phyloP scores from a whole-genome alignment of 2,888 invertebrate species.

The Heliconius sara region DNA sequence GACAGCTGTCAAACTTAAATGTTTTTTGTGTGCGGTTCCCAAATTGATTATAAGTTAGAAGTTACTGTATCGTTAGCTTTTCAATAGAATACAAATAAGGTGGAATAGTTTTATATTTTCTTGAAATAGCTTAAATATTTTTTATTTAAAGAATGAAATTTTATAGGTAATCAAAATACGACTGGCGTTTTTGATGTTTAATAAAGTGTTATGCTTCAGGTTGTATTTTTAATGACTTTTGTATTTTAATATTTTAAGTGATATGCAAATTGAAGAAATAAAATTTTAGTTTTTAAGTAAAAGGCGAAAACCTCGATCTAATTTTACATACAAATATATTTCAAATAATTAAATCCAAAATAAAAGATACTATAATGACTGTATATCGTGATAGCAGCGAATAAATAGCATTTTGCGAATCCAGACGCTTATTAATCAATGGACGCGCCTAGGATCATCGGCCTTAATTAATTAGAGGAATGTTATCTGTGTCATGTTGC shows the following conservation, averaged over 20 bases:
- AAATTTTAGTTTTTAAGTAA: too few species aligned
- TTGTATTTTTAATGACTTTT: neutral
- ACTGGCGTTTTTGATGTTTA: too few species aligned
- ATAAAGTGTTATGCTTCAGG: neutral
- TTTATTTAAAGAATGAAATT: too few species aligned
- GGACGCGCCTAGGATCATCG: constrained; percentile 36
- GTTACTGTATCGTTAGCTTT: constrained; percentile 32
- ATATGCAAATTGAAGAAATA: too few species aligned
- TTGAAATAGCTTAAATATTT: too few species aligned
- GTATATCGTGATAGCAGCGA: constrained; percentile 30
- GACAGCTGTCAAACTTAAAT: constrained; percentile 65
- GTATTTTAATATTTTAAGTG: too few species aligned
- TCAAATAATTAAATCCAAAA: neutral
- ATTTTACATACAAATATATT: neutral
- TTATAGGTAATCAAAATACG: too few species aligned
- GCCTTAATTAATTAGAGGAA: constrained; percentile 41
- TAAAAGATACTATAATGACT: constrained; percentile 22
- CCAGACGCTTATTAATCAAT: constrained; percentile 35
- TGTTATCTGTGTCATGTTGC: constrained; percentile 19
- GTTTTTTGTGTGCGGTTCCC: constrained; percentile 46
- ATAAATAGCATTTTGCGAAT: constrained; percentile 38
- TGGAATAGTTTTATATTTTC: neutral
- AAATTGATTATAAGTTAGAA: constrained; percentile 33
- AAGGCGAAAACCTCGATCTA: neutral
- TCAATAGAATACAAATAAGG: constrained; percentile 1